Base-by-base conservation (phyloP, 2,113 vertebrate genomes). In the Thymallus thymallus region DNA sequence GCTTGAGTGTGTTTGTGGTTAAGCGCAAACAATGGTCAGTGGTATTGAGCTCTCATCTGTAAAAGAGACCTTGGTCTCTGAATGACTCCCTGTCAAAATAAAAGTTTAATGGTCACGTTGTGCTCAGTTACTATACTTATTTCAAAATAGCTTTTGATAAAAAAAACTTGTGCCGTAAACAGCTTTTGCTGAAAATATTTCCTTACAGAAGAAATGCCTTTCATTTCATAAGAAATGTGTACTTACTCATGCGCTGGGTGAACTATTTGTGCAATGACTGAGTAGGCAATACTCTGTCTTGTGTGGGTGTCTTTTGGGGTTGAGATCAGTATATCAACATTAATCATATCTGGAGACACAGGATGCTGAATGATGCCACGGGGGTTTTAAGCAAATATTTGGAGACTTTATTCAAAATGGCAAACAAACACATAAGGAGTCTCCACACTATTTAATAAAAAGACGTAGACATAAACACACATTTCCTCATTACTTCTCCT, bases 321-420 rank as follows among this genome's bases (percentile, higher is more conserved):
- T 76, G 84, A 70, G 76, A 77, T 75, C 79, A 83, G 56, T 78
- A 74, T 77, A 74, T 56, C 76, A 78, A 80, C 82, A 77, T 85
- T 65, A 69, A 75, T 46, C 48, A 72, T 77, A 82, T 82, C 35
- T 86, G 70, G 72, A 79, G 68, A 86, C 76, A 85, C 88, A 90
- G 85, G 84, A 90, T 82, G 82, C 84, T 79, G 77, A 77, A 55
- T 51, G 65, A 86, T 86, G 74, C 84, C 87, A 86, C 80, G 22
- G 68, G 86, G 82, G 84, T 76, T 73, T 76, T 71, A 76, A 78
- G 85, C 84, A 89, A 91, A 89, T 90, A 89, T 91, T 91, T 91
- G 78, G 82, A 87, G 86, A 84, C 81, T 74, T 73, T 84, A 77
- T 79, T 85, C 79, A 32, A 88, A 85, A 84, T 77, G 77, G 80